These are phyloP conservation scores for Macroramphosus scolopax DNA, from an alignment of 2,797 vertebrate genomes.

Conservation along the genomic window DNA sequence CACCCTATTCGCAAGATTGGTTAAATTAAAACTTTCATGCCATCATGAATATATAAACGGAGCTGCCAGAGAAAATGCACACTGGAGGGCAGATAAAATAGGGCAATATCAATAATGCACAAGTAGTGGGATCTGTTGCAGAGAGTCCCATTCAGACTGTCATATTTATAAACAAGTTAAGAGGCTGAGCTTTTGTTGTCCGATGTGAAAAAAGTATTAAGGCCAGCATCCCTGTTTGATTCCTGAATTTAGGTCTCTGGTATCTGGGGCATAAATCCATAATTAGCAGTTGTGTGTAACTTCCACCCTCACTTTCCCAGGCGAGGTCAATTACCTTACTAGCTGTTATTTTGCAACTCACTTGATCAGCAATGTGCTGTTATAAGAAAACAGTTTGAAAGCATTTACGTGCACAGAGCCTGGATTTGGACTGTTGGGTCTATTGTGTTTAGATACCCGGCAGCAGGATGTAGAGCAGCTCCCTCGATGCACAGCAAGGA, in stretches of 20 bases:
- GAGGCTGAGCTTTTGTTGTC: conserved; percentile 44
- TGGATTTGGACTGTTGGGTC: conserved; percentile 39
- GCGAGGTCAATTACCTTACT: conserved; percentile 36
- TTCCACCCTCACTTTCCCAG: conserved; percentile 51
- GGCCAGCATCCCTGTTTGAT: conserved; percentile 55
- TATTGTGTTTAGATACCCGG: conserved; percentile 23
- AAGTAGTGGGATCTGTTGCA: conserved; percentile 44
- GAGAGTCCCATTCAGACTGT: conserved; percentile 31
- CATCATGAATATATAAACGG: conserved; percentile 52
- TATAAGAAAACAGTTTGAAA: conserved; percentile 7
- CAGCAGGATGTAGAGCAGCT: conserved; percentile 71
- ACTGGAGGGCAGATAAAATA: conserved; percentile 52
- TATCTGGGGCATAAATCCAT: conserved; percentile 71
- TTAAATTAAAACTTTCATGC: conserved; percentile 47
- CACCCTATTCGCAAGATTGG: conserved; percentile 41
- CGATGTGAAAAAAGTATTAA: conserved; percentile 37
- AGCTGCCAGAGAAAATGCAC: conserved; percentile 33
- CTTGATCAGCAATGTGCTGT: conserved; percentile 34
- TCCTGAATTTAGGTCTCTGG: conserved; percentile 65
- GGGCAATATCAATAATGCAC: conserved; percentile 69
- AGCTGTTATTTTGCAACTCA: conserved; percentile 10
- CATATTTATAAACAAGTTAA: conserved; percentile 41
- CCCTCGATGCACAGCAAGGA: conserved; percentile 74
- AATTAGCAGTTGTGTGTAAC: conserved; percentile 67
- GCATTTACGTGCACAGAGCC: conserved; percentile 7